phyloP scores from a whole-genome alignment of 2,797 vertebrate species.

The Xiphorhynchus erythropygius region DNA sequence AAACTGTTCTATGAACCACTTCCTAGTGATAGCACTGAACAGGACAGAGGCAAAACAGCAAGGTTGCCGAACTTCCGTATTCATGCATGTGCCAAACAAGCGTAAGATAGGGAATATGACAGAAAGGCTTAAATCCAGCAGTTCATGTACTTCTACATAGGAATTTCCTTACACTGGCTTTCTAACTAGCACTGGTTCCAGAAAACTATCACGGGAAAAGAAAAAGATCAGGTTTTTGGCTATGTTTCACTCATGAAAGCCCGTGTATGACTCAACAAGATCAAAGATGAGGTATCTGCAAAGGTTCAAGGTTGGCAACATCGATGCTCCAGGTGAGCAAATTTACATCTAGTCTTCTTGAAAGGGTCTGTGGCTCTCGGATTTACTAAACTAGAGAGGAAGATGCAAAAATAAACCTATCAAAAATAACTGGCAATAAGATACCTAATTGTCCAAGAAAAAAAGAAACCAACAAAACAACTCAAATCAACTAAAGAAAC shows the following conservation, averaged over 20 bases:
- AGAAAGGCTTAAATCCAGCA: neutral
- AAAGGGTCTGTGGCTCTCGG: neutral
- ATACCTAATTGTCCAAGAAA: neutral
- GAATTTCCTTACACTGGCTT: neutral
- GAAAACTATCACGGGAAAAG: neutral
- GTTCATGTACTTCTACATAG: neutral
- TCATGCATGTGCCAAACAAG: neutral
- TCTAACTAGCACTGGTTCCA: neutral
- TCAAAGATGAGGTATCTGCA: neutral
- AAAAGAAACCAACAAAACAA: neutral
- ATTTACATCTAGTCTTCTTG: neutral
- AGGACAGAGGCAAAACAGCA: neutral
- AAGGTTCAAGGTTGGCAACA: neutral
- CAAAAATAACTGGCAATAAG: neutral
- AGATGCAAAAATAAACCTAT: neutral
- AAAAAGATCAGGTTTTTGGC: neutral
- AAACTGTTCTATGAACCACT: neutral
- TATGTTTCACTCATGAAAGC: neutral
- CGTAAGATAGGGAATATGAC: neutral
- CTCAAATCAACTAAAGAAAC: neutral
- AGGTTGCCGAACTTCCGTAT: neutral
- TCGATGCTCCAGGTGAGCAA: neutral
- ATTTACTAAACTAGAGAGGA: neutral
- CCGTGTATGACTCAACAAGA: neutral
- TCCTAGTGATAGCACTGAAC: neutral